phyloP scores from a whole-genome alignment of 1,140 invertebrate genomes.

The Choristoneura fumiferana region DNA sequence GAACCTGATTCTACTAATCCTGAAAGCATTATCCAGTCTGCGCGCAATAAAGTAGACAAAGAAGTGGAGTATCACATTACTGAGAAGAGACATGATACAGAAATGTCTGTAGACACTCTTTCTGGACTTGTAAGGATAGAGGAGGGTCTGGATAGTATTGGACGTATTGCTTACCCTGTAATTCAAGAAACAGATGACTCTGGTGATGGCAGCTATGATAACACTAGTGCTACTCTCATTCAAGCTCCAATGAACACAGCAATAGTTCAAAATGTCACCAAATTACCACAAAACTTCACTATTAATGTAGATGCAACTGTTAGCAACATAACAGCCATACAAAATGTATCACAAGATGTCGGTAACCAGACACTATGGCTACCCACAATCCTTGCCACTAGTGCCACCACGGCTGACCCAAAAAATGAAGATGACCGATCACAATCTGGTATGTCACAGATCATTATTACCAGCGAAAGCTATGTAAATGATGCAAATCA shows the following conservation, averaged over 20 bases:
- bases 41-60: conserved; percentile 62
- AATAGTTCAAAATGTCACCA: conserved; percentile 73
- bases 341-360: conserved; percentile 73
- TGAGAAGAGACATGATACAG: conserved; percentile 60
- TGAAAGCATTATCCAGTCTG: conserved; percentile 68
- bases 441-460: conserved; percentile 66
- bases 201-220: conserved; percentile 58
- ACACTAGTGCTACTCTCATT: conserved; percentile 64
- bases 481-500: conserved; percentile 60
- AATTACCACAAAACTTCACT: conserved; percentile 71
- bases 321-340: conserved; percentile 69
- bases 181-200: conserved; percentile 65
- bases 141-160: conserved; percentile 59
- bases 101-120: conserved; percentile 64
- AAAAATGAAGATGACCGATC: conserved; percentile 65
- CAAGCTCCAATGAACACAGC: conserved; percentile 66
- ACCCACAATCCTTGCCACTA: conserved; percentile 65
- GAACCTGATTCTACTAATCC: conserved; percentile 73
- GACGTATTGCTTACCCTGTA: conserved; percentile 59
- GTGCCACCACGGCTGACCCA: conserved; percentile 45
- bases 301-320: conserved; percentile 70
- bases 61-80: conserved; percentile 65
- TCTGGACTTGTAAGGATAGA: conserved; percentile 65
- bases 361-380: conserved; percentile 69
- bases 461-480: conserved; percentile 72